These are phyloP conservation scores for Coptotermes formosanus DNA, from an alignment of 1,140 invertebrate genomes.

Conservation along the genomic window DNA sequence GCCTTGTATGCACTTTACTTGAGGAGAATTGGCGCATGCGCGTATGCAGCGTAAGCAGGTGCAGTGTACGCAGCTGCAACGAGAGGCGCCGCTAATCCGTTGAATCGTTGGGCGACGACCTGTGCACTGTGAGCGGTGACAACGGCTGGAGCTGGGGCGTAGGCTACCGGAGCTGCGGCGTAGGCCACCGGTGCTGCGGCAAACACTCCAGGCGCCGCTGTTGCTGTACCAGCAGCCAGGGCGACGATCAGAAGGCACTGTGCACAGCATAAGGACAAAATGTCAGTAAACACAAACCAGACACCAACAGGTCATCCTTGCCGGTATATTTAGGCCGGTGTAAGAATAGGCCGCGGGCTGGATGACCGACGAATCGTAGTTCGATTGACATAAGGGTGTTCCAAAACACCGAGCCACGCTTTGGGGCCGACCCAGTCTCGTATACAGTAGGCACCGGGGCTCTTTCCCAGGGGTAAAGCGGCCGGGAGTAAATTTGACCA, in stretches of 20 bases:
- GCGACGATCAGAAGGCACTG: neutral
- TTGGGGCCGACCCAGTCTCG: too few relatives aligned
- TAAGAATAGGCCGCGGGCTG: too few relatives aligned
- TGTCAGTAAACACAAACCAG: too few relatives aligned
- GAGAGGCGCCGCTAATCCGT: constrained; percentile 50
- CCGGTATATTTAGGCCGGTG: too few relatives aligned
- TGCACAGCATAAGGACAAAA: neutral
- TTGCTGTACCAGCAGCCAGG: neutral
- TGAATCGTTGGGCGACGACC: constrained; percentile 61
- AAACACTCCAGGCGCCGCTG: constrained; percentile 44
- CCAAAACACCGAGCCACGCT: too few relatives aligned
- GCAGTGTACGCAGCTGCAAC: constrained; percentile 49
- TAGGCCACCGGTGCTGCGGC: constrained; percentile 42
- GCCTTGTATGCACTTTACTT: neutral
- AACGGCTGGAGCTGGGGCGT: constrained; percentile 53
- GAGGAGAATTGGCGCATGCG: neutral
- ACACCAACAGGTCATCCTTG: too few relatives aligned
- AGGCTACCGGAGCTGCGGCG: constrained; percentile 35
- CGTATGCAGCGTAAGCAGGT: constrained; percentile 38
- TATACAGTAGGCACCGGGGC: too few relatives aligned
- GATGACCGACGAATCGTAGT: too few relatives aligned
- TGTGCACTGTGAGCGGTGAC: constrained; percentile 63
- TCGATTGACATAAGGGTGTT: too few relatives aligned
- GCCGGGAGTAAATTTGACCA: too few relatives aligned
- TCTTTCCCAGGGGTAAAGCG: too few relatives aligned